Evolutionary conservation across 2,888 invertebrate species (phyloP), one percentile per base, ranked within the genome.

Genomic region (Seira ritae): DNA sequence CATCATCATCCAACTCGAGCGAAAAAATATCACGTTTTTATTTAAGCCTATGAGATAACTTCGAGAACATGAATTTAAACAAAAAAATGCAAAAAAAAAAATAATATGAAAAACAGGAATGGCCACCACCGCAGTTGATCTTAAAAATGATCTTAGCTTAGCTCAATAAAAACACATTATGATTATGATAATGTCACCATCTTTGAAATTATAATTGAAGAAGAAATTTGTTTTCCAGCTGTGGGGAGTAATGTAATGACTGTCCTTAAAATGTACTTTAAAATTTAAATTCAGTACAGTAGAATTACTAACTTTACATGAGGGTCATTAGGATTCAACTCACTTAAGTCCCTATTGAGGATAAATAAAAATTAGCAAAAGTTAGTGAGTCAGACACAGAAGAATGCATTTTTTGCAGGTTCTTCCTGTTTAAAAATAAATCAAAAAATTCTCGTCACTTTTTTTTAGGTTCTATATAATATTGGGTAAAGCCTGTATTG

Each of bases 101-200:
- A 65, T n/a, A n/a, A n/a, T n/a, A n/a, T n/a, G 42, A 73, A 8
- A 62, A 73, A 6, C 65, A 73, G 15, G 65, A 65, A 65, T 65
- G 22, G 22, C 24, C 1, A 46, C 71, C 71, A 46, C 69, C 76
- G 76, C 76, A 76, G 67, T 50, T 76, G 67, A 20, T 68, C 76
- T 69, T 76, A 66, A n/a, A n/a, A n/a, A n/a, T n/a, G n/a, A n/a
- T n/a, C n/a, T n/a, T n/a, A n/a, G 6, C 12, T 42, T 42, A 42
- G 42, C 12, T 42, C 6, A 42, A 42, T 6, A 6, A 12, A 42
- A 42, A 42, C 42, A n/a, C n/a, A 42, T 42, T 42, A 8, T 42
- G 12, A 12, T 42, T 42, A 12, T 4, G 12, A 42, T 42, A n/a
- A 17, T 17, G 60, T 60, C 60, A 60, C 60, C 60, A 60, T 8